These are phyloP conservation scores for Gracilinanus agilis DNA, from an alignment of 2,113 vertebrate genomes.

Conservation along the genomic window DNA sequence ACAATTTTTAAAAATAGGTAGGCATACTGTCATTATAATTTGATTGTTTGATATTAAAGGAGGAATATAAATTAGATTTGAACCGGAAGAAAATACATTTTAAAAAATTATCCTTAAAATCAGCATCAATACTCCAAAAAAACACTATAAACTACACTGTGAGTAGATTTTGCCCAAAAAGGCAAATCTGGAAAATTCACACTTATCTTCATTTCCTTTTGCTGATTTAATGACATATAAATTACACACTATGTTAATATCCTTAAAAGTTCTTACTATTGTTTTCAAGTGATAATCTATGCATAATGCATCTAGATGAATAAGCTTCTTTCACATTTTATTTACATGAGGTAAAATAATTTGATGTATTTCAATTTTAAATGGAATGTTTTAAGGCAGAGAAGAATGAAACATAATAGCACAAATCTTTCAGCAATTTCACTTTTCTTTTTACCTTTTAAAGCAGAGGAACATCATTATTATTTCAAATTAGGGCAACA, in stretches of 20 bases:
- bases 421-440: slow-evolving; percentile 37
- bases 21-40: slow-evolving; percentile 13
- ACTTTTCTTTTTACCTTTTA: slow-evolving; percentile 30
- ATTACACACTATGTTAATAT: slow-evolving; percentile 64
- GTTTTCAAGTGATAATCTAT: slow-evolving; percentile 54
- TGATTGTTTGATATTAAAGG: slow-evolving; percentile 2
- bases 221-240: slow-evolving; percentile 46
- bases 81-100: slow-evolving; percentile 38
- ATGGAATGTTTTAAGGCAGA: slow-evolving; percentile 43
- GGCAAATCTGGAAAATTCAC: slow-evolving; percentile 45
- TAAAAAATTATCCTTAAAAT: slow-evolving; percentile 46
- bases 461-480: background rate
- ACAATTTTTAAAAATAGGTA: background rate
- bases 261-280: slow-evolving; percentile 43
- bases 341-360: slow-evolving; percentile 36
- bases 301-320: slow-evolving; percentile 52
- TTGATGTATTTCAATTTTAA: slow-evolving; percentile 26
- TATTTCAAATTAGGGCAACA: background rate
- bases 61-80: slow-evolving; percentile 12
- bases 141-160: background rate
- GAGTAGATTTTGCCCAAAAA: slow-evolving; percentile 4
- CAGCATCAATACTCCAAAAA: slow-evolving; percentile 41
- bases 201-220: slow-evolving; percentile 58
- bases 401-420: slow-evolving; percentile 20
- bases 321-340: slow-evolving; percentile 55